phyloP scores from a whole-genome alignment of 1,140 invertebrate genomes.

The Scaptomyza montana region DNA sequence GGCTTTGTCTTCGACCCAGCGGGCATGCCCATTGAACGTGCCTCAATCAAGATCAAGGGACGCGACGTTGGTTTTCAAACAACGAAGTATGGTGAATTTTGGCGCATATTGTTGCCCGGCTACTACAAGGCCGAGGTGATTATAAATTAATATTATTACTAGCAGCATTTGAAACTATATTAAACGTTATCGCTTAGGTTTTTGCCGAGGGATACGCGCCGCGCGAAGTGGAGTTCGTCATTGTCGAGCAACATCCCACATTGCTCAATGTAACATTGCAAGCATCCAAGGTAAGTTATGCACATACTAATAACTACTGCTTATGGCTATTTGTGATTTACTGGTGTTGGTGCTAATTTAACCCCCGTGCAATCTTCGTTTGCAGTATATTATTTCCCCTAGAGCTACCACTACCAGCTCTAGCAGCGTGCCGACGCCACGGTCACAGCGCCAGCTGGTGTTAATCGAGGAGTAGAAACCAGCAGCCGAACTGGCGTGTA shows the following conservation, averaged over 20 bases:
- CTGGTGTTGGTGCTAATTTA: conserved; percentile 18
- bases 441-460: conserved; percentile 42
- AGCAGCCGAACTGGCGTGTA: conserved; percentile 40
- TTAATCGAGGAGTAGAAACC: conserved; percentile 53
- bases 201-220: conserved; percentile 93
- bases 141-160: background rate
- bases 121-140: conserved; percentile 92
- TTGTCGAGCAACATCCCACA: conserved; percentile 93
- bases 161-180: background rate
- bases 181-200: conserved; percentile 85
- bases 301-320: too few species aligned
- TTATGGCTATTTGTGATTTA: too few species aligned
- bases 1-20: conserved; percentile 93
- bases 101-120: conserved; percentile 93
- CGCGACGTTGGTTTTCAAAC: conserved; percentile 94
- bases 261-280: conserved; percentile 92
- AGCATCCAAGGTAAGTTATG: conserved; percentile 89
- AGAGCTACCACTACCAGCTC: conserved; percentile 5
- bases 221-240: conserved; percentile 92
- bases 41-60: conserved; percentile 92
- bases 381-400: conserved; percentile 29
- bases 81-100: conserved; percentile 96
- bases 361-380: background rate
- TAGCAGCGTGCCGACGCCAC: conserved; percentile 19
- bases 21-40: conserved; percentile 92